These are phyloP conservation scores for Elgaria multicarinata DNA, from an alignment of 2,113 vertebrate genomes.

Conservation along the genomic window DNA sequence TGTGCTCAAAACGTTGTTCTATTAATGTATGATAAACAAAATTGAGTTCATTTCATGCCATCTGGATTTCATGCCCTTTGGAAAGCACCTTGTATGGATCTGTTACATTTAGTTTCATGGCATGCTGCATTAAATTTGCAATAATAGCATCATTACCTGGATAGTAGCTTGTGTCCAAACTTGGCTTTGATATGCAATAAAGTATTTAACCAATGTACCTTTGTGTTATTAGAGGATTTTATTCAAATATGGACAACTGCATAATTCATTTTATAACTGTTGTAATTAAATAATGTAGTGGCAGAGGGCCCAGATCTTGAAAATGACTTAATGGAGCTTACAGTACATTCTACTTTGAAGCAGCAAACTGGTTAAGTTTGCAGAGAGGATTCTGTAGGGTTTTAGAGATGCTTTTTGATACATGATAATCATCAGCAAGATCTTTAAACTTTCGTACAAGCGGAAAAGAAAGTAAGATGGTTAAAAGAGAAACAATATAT, in stretches of 20 bases:
- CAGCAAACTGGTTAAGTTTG: constrained; percentile 75
- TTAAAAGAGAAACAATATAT: constrained; percentile 28
- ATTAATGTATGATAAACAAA: background rate
- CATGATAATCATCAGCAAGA: constrained; percentile 63
- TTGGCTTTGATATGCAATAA: constrained; percentile 32
- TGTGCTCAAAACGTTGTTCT: background rate
- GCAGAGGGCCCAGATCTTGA: constrained; percentile 63
- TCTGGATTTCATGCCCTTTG: background rate
- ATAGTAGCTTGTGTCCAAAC: constrained; percentile 39
- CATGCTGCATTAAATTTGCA: background rate
- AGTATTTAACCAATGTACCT: constrained; percentile 57
- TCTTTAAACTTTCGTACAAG: constrained; percentile 52
- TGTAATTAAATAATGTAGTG: constrained; percentile 68
- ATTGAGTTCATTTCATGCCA: background rate
- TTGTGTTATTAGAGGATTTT: constrained; percentile 55
- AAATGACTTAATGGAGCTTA: constrained; percentile 62
- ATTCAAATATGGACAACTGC: constrained; percentile 69
- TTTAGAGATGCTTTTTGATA: constrained; percentile 75
- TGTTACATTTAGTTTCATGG: background rate
- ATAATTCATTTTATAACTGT: constrained; percentile 63
- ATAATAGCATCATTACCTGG: constrained; percentile 35
- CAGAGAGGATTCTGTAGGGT: constrained; percentile 67
- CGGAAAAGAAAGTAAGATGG: constrained; percentile 5
- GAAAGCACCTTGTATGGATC: background rate
- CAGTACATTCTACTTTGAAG: constrained; percentile 61